Conservation (phyloP, 2,888 invertebrate genomes). For the Drosophila tripunctata region DNA sequence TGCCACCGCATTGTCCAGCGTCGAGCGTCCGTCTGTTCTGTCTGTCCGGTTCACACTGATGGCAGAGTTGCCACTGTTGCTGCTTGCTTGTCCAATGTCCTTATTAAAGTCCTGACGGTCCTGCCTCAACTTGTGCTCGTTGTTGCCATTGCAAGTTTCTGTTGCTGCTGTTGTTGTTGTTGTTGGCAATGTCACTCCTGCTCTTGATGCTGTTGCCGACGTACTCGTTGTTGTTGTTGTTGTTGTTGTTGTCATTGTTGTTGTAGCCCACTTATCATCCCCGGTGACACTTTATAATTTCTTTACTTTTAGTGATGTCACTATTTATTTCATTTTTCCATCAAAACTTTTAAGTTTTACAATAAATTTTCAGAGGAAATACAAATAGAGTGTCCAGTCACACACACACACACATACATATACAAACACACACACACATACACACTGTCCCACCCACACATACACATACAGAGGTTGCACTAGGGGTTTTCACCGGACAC, state of each 20-base stretch:
- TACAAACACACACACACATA: constrained; percentile 31
- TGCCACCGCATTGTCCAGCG: constrained; percentile 49
- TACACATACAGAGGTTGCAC: constrained; percentile 45
- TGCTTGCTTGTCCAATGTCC: constrained; percentile 71
- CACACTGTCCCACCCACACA: too few relatives aligned
- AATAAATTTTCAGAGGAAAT: constrained; percentile 80
- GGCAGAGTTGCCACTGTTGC: constrained; percentile 33
- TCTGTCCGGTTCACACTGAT: constrained; percentile 33
- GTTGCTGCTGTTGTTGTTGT: constrained; percentile 37
- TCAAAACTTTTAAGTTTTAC: constrained; percentile 83
- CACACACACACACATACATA: constrained; percentile 34
- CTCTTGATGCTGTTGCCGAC: constrained; percentile 67
- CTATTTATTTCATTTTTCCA: constrained; percentile 83
- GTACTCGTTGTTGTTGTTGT: constrained; percentile 45
- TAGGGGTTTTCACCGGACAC: constrained; percentile 37
- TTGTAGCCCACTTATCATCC: constrained; percentile 84
- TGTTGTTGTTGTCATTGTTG: constrained; percentile 58
- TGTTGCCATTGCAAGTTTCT: constrained; percentile 32
- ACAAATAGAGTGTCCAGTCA: constrained; percentile 80
- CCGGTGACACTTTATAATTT: constrained; percentile 84
- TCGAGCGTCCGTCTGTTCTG: constrained; percentile 32
- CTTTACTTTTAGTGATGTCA: constrained; percentile 84
- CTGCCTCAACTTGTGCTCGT: constrained; percentile 73
- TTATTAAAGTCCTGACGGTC: constrained; percentile 75
- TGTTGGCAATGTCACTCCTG: constrained; percentile 70